phyloP scores from a whole-genome alignment of 53 echinoderm and acorn worm species.

The Mesocentrotus franciscanus region DNA sequence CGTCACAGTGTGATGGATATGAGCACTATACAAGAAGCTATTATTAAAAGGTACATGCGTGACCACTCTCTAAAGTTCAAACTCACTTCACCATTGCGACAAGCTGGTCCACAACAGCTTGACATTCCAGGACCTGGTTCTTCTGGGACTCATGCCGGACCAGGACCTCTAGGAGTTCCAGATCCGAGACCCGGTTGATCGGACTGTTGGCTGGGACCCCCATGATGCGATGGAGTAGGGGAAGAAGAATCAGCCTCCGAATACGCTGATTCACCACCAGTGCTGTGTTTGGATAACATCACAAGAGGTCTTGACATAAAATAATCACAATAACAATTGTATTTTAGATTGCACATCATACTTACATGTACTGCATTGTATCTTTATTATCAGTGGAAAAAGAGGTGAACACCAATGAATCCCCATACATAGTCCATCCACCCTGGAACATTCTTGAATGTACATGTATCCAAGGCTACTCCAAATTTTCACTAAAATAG shows the following conservation, averaged over 20 bases:
- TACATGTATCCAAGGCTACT: too few species aligned
- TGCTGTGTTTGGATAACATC: constrained; percentile 1
- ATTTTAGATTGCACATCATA: too few species aligned
- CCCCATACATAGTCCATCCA: too few species aligned
- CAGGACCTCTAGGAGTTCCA: constrained; percentile 73
- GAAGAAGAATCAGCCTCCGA: constrained; percentile 61
- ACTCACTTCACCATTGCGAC: constrained; percentile 70
- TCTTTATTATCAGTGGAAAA: too few species aligned
- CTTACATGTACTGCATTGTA: too few species aligned
- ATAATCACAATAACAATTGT: background rate
- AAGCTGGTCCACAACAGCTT: constrained; percentile 63
- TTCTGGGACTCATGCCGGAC: constrained; percentile 63
- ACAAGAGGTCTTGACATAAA: background rate
- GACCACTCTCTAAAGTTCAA: too few species aligned
- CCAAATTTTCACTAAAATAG: too few species aligned
- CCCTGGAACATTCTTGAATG: too few species aligned
- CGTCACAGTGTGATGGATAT: too few species aligned
- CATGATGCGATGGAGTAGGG: constrained; percentile 63
- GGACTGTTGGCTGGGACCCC: constrained; percentile 69
- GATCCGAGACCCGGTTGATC: constrained; percentile 71
- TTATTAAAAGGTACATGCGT: too few species aligned
- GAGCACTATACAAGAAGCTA: too few species aligned
- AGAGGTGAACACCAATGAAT: too few species aligned
- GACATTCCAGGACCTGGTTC: constrained; percentile 43
- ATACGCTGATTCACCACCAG: constrained; percentile 70